These are phyloP conservation scores for Porites cylindrica DNA, from an alignment of 92 coral and sea anemone species.

Conservation along the genomic window DNA sequence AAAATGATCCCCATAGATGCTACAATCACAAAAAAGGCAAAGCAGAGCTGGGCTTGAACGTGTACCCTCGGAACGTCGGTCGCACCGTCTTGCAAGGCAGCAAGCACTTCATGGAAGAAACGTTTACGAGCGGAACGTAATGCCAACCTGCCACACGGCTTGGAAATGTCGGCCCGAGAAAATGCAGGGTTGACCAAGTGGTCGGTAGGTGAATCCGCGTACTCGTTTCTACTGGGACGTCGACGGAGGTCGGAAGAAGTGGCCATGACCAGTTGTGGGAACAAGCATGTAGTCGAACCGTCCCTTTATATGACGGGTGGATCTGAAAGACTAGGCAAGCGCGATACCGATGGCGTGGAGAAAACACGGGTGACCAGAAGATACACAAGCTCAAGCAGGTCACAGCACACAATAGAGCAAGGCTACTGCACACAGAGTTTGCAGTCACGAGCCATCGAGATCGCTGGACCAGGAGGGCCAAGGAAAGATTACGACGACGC, in stretches of 20 bases:
- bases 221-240: not conserved
- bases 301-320: not conserved
- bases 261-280: constrained; percentile 4
- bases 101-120: constrained; percentile 4
- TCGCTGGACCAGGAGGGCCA: not conserved
- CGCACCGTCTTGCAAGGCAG: constrained; percentile 14
- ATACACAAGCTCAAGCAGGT: not conserved
- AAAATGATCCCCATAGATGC: not conserved
- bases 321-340: not conserved
- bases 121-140: constrained; percentile 14
- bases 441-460: not conserved
- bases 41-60: constrained; percentile 8
- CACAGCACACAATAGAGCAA: not conserved
- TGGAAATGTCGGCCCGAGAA: constrained; percentile 4
- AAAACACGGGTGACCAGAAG: not conserved
- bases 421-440: not conserved
- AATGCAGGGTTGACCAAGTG: constrained; percentile 9
- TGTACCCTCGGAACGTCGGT: constrained; percentile 21
- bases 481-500: not conserved
- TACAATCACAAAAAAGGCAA: constrained; percentile 13
- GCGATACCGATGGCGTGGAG: not conserved
- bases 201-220: not conserved
- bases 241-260: not conserved
- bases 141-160: constrained; percentile 25
- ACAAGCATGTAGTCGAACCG: not conserved